A percentile compares a stretch with the other conserved stretches of the same genome.
These are phyloP conservation scores for Heliconius eleuchia DNA, from an alignment of 1,140 invertebrate species.

Conservation along the genomic window DNA sequence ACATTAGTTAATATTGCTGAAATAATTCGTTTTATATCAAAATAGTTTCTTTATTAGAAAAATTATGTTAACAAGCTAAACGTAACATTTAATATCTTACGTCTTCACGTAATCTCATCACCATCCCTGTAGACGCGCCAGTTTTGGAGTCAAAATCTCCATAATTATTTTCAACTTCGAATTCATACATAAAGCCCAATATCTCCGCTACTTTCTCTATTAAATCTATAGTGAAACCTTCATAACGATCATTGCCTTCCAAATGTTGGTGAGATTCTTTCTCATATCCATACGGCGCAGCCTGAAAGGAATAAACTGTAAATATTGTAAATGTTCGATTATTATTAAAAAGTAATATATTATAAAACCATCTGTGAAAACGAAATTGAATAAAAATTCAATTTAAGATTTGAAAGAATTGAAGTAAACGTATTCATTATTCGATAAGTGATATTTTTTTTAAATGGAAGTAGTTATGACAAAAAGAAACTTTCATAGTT, in stretches of 20 bases:
- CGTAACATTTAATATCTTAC: slow-evolving; percentile 80
- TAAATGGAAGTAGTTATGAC: not conserved
- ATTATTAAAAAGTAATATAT: slow-evolving; percentile 1
- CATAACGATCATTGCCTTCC: slow-evolving; percentile 90
- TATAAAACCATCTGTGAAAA: not conserved
- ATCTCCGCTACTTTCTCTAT: slow-evolving; percentile 88
- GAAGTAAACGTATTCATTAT: not conserved
- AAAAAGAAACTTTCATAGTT: no score
- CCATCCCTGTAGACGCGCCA: slow-evolving; percentile 93
- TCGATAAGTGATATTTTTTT: not conserved
- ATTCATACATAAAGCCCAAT: slow-evolving; percentile 93
- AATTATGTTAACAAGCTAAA: not conserved
- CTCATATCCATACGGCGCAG: slow-evolving; percentile 91
- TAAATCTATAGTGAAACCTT: slow-evolving; percentile 90
- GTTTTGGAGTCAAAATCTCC: slow-evolving; percentile 85
- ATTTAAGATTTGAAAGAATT: not conserved
- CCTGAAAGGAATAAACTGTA: slow-evolving; percentile 77
- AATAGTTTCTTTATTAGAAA: no score
- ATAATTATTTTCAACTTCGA: slow-evolving; percentile 89
- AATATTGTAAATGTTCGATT: not conserved
- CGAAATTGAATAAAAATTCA: slow-evolving; percentile 23
- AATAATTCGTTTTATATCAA: no score
- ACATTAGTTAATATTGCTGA: not conserved
- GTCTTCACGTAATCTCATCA: slow-evolving; percentile 88
- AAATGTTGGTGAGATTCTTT: slow-evolving; percentile 86